Evolutionary conservation across 2,888 invertebrate genomes (phyloP).

Genomic region (Phragmatobia fuliginosa): DNA sequence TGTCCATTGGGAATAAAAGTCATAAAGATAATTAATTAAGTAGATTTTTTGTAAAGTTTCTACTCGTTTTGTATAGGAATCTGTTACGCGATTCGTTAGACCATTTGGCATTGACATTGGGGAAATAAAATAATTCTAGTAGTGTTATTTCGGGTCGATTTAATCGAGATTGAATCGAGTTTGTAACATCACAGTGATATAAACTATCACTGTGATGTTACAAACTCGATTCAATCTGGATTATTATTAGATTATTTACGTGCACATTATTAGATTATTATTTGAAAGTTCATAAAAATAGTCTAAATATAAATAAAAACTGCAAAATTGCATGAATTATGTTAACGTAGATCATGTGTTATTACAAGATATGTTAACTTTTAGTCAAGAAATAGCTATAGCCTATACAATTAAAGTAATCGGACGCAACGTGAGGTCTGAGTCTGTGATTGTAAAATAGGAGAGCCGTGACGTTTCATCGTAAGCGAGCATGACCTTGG

Average conservation of each 20-base stretch:
- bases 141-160: constrained; percentile 44
- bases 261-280: too few species aligned
- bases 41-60: constrained; percentile 28
- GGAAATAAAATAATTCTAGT: constrained; percentile 39
- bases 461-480: not conserved
- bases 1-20: not conserved
- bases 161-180: too few species aligned
- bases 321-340: not conserved
- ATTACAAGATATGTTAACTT: not conserved
- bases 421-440: not conserved
- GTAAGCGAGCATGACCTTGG: not conserved
- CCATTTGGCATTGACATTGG: constrained; percentile 52
- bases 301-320: not conserved
- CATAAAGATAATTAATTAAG: not conserved
- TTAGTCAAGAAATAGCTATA: not conserved
- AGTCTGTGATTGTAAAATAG: not conserved
- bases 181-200: constrained; percentile 38
- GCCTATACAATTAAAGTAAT: not conserved
- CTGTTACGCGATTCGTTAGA: constrained; percentile 36
- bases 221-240: too few species aligned
- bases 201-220: constrained; percentile 31
- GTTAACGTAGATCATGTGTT: not conserved
- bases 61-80: constrained; percentile 35
- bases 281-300: not conserved
- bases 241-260: too few species aligned